Evolutionary conservation across 2,113 vertebrate genomes (phyloP), one percentile per base, ranked within the genome.

Genomic region (Megaceryle torquata): DNA sequence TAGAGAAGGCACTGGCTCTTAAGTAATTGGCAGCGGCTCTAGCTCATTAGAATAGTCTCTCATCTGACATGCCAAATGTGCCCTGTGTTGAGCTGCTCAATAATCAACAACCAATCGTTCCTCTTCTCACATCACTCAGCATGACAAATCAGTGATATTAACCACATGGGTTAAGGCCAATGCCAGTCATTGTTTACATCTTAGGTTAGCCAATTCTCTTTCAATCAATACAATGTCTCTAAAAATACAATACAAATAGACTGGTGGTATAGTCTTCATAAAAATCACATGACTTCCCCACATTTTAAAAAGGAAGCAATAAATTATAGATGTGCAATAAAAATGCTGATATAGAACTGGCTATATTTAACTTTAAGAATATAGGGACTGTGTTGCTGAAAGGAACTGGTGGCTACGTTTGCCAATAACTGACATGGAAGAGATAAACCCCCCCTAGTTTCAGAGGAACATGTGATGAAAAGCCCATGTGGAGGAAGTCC

Each of bases 111-210:
- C 96, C 97, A 96, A 98, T 98, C 75, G 93, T 96, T 97, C 93
- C 94, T 97, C 90, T 97, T 96, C 78, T 93, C 97, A 95, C 93
- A 81, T 96, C 95, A 97, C 94, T 97, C 97, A 96, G 89, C 84
- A 92, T 98, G 97, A 98, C 97, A 97, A 97, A 98, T 97, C 97
- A 96, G 97, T 97, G 95, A 97, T 98, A 97, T 97, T 97, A 98
- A 91, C 95, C 97, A 97, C 97, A 98, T 63, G 85, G 97, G 97
- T 97, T 98, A 98, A 97, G 95, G 94, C 95, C 96, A 97, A 59
- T 94, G 97, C 96, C 97, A 97, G 96, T 98, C 97, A 97, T 90
- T 96, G 96, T 97, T 98, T 97, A 97, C 93, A 94, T 76, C 60
- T 91, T 94, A 92, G 95, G 97, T 98, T 97, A 98, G 95, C 95